Evolutionary conservation across 2,113 vertebrate species (phyloP), one percentile per base, ranked within the genome.

Genomic region (Labeo rohita): DNA sequence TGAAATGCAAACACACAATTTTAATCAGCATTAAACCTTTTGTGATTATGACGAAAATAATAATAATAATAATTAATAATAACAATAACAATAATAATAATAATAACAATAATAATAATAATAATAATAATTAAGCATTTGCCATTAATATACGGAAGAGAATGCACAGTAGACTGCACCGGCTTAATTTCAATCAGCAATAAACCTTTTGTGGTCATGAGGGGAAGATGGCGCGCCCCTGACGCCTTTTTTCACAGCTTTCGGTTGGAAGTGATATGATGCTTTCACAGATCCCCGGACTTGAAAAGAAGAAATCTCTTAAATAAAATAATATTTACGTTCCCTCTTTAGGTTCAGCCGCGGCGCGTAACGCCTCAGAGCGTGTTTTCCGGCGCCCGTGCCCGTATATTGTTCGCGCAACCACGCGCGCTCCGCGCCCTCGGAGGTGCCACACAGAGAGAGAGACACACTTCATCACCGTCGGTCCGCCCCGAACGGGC

Each of bases 141-240:
- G 50, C 45, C 74, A 73, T 70, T 54, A 4, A 49, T 50, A 50
- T 21, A 54, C 52, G 66, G 15, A 63, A 39, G 39, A 76, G 23
- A 65, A 47, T 50, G 49, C 73, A 72, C 36, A 80, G n/a, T 36
- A 83, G 74, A 83, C 72, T 84, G 85, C 84, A 83, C 66, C 50
- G 15, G 15, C 36, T 68, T 77, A 23, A 78, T 61, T 78, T 78
- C 36, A 54, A 52, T 82, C 34, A 36, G 66, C 49, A 78, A 79
- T 79, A 47, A 84, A 73, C 74, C 54, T 85, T 87, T 85, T 83
- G 88, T 93, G 92, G 92, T 93, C 92, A 89, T 92, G 91, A 92
- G 87, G 92, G 92, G 93, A 95, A 95, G 90, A 95, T 95, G 94
- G 95, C 94, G 94, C 72, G 74, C 70, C 85, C 76, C 85, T 36